phyloP scores from a whole-genome alignment of 2,113 vertebrate genomes.

The Psephotus haematonotus region DNA sequence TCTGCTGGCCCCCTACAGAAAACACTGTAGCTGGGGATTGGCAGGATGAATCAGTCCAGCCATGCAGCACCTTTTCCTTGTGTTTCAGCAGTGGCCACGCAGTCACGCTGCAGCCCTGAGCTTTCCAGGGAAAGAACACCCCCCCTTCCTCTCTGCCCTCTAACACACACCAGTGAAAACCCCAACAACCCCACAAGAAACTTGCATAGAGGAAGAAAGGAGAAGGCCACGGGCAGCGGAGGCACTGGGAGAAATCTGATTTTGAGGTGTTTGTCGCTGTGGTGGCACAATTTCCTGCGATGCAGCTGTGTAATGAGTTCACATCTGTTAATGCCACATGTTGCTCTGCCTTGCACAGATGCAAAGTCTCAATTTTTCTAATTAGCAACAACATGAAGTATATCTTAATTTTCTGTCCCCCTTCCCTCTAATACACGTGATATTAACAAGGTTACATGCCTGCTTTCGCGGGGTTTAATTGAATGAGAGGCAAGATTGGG shows the following conservation, averaged over 20 bases:
- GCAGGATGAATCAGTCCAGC: background rate
- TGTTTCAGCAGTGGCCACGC: background rate
- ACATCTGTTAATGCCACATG: conserved; percentile 84
- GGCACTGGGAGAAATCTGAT: conserved; percentile 47
- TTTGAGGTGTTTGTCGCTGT: conserved; percentile 61
- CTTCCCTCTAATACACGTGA: conserved; percentile 81
- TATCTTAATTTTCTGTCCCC: conserved; percentile 84
- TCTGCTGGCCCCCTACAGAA: background rate
- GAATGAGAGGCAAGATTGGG: conserved; percentile 75
- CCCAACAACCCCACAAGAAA: background rate
- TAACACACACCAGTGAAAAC: background rate
- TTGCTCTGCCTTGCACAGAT: conserved; percentile 80
- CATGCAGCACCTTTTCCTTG: background rate
- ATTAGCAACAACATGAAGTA: conserved; percentile 83
- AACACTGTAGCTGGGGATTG: background rate
- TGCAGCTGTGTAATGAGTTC: conserved; percentile 84
- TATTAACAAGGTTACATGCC: conserved; percentile 84
- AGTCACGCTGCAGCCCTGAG: background rate
- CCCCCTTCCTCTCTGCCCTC: background rate
- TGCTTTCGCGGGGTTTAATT: conserved; percentile 76
- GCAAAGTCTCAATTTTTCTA: conserved; percentile 86
- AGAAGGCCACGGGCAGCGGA: background rate
- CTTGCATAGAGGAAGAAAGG: background rate
- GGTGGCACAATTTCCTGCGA: conserved; percentile 57
- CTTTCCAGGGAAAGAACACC: background rate